A percentile compares a stretch with the other conserved stretches of the same genome.
Evolutionary conservation across 2,888 invertebrate genomes (phyloP).

Genomic region (Dryomyza anilis): DNA sequence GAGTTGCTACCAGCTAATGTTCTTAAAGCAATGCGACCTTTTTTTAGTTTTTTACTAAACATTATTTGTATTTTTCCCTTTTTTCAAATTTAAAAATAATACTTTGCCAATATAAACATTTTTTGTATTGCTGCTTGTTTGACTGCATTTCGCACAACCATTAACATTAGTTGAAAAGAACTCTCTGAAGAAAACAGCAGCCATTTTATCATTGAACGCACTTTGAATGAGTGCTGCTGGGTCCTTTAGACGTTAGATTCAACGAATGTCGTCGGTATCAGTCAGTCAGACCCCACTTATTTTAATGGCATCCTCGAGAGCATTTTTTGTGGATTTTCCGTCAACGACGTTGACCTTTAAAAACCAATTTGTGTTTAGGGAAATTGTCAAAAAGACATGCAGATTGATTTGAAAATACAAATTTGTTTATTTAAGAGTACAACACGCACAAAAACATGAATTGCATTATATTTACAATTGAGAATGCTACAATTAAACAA

Average conservation of each 20-base stretch:
- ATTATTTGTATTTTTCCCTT: background rate
- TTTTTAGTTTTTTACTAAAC: background rate
- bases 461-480: too few relatives aligned
- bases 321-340: too few relatives aligned
- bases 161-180: background rate
- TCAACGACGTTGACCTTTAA: too few relatives aligned
- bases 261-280: too few relatives aligned
- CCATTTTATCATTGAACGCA: slow-evolving; percentile 1
- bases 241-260: too few relatives aligned
- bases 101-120: background rate
- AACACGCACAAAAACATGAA: too few relatives aligned
- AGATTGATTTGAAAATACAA: background rate
- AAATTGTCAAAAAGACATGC: background rate
- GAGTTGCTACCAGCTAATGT: too few relatives aligned
- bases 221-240: background rate
- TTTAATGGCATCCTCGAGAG: slow-evolving; percentile 11
- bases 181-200: too few relatives aligned
- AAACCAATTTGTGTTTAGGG: slow-evolving; percentile 7
- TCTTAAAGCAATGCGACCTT: too few relatives aligned
- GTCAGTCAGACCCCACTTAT: too few relatives aligned
- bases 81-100: background rate
- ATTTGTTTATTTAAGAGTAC: background rate
- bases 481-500: too few relatives aligned
- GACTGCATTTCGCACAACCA: too few relatives aligned
- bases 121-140: slow-evolving; percentile 3